Conservation (phyloP, 1,140 invertebrate genomes). For the Lamellibrachia luymesi region DNA sequence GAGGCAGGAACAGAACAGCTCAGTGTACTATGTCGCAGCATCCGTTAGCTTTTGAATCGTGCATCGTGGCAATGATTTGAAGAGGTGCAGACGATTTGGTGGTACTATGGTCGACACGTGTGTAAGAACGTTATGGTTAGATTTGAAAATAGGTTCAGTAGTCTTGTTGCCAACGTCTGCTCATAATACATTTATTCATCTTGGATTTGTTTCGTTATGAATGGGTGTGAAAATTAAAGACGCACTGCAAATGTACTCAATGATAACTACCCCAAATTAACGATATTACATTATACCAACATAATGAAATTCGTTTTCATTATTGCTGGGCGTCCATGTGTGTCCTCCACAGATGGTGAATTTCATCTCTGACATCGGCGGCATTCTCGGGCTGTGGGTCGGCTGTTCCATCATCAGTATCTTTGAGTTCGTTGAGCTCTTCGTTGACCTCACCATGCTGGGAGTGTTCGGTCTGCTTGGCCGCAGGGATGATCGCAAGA, state of each 20-base stretch:
- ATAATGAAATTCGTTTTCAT: background rate
- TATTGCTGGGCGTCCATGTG: background rate
- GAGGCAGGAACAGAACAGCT: background rate
- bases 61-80: background rate
- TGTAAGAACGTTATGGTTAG: no score
- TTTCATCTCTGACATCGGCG: constrained; percentile 27
- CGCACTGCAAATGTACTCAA: no score
- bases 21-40: no score
- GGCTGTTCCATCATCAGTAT: constrained; percentile 23
- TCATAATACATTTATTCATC: no score
- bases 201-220: no score
- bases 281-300: no score
- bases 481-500: background rate
- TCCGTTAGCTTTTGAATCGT: background rate
- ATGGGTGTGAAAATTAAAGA: no score
- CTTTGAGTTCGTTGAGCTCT: constrained; percentile 26
- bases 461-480: background rate
- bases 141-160: no score
- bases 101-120: no score
- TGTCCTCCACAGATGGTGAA: background rate
- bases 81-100: no score
- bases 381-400: constrained; percentile 24
- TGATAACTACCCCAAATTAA: no score
- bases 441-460: constrained; percentile 15
- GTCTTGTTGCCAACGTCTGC: no score